Evolutionary conservation across 2,888 invertebrate species (phyloP).

Genomic region (Cantharis flavilabris): DNA sequence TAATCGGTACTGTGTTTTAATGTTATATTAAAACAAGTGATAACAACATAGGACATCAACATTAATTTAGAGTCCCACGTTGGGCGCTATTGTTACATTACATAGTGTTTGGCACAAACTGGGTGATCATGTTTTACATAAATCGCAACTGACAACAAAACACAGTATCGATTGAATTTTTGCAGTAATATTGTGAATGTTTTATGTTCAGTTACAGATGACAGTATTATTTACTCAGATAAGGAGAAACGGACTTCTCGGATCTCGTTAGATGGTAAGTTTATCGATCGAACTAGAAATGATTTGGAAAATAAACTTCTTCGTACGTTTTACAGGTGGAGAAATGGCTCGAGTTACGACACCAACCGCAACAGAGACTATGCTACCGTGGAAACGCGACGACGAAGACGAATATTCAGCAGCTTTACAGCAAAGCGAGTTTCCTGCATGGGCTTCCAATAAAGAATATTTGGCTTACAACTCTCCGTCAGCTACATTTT

Average conservation of each 20-base stretch:
- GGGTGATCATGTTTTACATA: too few species aligned
- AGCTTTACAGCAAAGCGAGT: slow-evolving; percentile 73
- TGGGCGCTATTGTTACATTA: too few species aligned
- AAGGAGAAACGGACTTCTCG: slow-evolving; percentile 55
- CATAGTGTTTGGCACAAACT: too few species aligned
- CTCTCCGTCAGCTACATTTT: slow-evolving; percentile 88
- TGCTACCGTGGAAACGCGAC: slow-evolving; percentile 90
- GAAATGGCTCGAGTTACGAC: slow-evolving; percentile 80
- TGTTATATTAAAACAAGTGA: not conserved
- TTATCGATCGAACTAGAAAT: not conserved
- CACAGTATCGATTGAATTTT: slow-evolving; percentile 3
- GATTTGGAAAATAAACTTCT: not conserved
- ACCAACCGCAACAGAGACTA: slow-evolving; percentile 86
- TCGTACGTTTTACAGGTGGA: slow-evolving; percentile 49
- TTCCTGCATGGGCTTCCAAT: slow-evolving; percentile 94
- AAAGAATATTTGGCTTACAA: slow-evolving; percentile 91
- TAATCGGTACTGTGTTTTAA: slow-evolving; percentile 8
- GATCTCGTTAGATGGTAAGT: slow-evolving; percentile 58
- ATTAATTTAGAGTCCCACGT: too few species aligned
- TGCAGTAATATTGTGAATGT: slow-evolving; percentile 11
- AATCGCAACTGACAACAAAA: not conserved
- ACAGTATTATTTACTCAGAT: slow-evolving; percentile 54
- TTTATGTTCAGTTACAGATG: slow-evolving; percentile 55
- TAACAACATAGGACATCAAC: too few species aligned
- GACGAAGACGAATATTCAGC: slow-evolving; percentile 74